phyloP scores from a whole-genome alignment of 2,113 vertebrate genomes.

The Oncorhynchus keta region DNA sequence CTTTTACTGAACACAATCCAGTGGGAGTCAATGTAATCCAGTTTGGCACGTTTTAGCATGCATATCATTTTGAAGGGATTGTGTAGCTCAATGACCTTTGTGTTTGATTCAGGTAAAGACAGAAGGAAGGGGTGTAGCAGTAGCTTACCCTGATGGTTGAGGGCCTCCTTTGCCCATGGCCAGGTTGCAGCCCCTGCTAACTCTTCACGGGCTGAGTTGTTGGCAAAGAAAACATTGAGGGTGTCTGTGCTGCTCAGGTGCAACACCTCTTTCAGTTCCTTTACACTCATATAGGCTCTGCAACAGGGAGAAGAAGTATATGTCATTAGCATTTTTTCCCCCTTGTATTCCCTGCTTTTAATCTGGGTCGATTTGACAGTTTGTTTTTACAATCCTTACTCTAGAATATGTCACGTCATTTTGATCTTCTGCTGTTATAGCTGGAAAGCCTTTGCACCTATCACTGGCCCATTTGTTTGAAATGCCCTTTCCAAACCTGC shows the following conservation, averaged over 20 bases:
- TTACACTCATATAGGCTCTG: conserved; percentile 95
- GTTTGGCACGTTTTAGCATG: no score
- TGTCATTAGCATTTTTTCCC: not conserved
- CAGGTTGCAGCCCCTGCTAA: conserved; percentile 94
- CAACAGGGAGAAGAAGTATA: not conserved
- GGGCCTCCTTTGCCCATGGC: conserved; percentile 97
- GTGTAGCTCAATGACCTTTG: no score
- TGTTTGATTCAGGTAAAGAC: not conserved
- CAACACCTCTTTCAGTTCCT: conserved; percentile 90
- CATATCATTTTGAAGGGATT: no score
- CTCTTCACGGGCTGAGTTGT: conserved; percentile 86
- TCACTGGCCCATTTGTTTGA: conserved; percentile 35
- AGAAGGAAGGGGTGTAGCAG: not conserved
- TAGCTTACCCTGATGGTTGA: conserved; percentile 79
- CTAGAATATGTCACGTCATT: conserved; percentile 52
- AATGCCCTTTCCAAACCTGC: conserved; percentile 36
- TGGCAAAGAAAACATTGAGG: conserved; percentile 95
- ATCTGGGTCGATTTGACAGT: no score
- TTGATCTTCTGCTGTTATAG: conserved; percentile 52
- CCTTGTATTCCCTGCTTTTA: not conserved
- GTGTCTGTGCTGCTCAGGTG: conserved; percentile 85
- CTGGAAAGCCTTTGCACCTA: conserved; percentile 49
- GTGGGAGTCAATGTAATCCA: no score
- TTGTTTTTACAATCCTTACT: not conserved
- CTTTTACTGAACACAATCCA: no score